These are phyloP conservation scores for Craniophora ligustri DNA, from an alignment of 2,888 invertebrate genomes.

Conservation along the genomic window DNA sequence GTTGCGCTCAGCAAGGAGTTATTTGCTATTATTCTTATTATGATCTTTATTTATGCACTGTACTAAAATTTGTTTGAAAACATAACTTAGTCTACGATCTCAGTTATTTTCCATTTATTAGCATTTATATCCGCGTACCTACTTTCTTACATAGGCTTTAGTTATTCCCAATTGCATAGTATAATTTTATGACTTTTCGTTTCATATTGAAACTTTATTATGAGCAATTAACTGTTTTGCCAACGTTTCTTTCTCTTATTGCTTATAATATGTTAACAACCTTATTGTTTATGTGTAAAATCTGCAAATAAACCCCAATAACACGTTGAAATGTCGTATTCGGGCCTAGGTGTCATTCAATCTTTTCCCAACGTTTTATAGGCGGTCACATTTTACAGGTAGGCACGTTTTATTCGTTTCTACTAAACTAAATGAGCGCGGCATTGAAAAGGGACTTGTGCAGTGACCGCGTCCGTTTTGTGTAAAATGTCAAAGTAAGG, in stretches of 20 bases:
- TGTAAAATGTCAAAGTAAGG: conserved; percentile 83
- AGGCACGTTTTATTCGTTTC: conserved; percentile 40
- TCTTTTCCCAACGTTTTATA: conserved; percentile 24
- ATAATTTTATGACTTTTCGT: conserved; percentile 19
- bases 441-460: conserved; percentile 73
- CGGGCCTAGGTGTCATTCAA: conserved; percentile 12
- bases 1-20: conserved; percentile 51
- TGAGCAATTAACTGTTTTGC: conserved; percentile 11
- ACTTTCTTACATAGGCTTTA: neutral
- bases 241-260: conserved; percentile 4
- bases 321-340: conserved; percentile 14
- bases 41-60: conserved; percentile 37
- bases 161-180: conserved; percentile 1
- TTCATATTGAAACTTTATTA: conserved; percentile 14
- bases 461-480: conserved; percentile 77
- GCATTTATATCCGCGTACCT: neutral
- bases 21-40: conserved; percentile 44
- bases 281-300: conserved; percentile 8
- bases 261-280: conserved; percentile 9
- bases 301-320: conserved; percentile 14
- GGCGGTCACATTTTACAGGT: conserved; percentile 31
- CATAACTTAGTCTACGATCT: neutral
- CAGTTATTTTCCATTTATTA: neutral
- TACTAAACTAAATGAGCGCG: conserved; percentile 51
- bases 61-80: conserved; percentile 18